Conservation (phyloP, 1,140 invertebrate genomes). For the Zelostemma sp. region DNA sequence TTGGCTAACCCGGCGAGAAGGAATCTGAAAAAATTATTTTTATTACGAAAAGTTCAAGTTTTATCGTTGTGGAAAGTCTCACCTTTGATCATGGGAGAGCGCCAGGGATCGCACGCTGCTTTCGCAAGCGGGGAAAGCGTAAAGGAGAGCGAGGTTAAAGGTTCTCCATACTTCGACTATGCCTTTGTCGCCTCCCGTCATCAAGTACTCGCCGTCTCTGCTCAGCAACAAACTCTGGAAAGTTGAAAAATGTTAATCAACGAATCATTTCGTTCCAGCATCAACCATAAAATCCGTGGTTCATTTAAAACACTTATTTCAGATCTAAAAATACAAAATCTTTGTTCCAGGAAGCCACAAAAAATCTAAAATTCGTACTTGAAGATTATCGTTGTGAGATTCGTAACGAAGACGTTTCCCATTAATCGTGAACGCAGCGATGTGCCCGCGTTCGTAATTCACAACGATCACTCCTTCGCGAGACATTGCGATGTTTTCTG, state of each 20-base stretch:
- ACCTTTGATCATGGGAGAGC: conserved; percentile 98
- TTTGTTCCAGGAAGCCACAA: too few species aligned
- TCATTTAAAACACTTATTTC: too few species aligned
- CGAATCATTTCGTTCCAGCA: too few species aligned
- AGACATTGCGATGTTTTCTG: conserved; percentile 92
- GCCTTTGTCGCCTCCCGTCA: conserved; percentile 96
- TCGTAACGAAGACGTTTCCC: conserved; percentile 88
- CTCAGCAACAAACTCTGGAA: conserved; percentile 91
- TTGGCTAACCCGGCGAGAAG: conserved; percentile 95
- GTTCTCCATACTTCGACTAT: conserved; percentile 98
- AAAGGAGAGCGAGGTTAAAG: conserved; percentile 95
- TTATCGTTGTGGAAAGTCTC: conserved; percentile 61
- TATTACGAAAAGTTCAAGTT: neutral
- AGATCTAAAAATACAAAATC: too few species aligned
- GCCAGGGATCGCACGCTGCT: conserved; percentile 92
- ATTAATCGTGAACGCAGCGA: conserved; percentile 94
- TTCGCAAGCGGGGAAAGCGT: conserved; percentile 97
- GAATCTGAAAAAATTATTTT: conserved; percentile 77
- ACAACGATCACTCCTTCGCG: conserved; percentile 97
- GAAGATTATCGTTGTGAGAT: conserved; percentile 94
- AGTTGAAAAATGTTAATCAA: conserved; percentile 11
- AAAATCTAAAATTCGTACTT: conserved; percentile 75
- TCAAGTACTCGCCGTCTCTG: conserved; percentile 97
- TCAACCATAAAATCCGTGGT: too few species aligned
- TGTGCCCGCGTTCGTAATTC: conserved; percentile 90